Base-by-base conservation (phyloP, 2,797 vertebrate genomes). In the Sandelia bainsii region DNA sequence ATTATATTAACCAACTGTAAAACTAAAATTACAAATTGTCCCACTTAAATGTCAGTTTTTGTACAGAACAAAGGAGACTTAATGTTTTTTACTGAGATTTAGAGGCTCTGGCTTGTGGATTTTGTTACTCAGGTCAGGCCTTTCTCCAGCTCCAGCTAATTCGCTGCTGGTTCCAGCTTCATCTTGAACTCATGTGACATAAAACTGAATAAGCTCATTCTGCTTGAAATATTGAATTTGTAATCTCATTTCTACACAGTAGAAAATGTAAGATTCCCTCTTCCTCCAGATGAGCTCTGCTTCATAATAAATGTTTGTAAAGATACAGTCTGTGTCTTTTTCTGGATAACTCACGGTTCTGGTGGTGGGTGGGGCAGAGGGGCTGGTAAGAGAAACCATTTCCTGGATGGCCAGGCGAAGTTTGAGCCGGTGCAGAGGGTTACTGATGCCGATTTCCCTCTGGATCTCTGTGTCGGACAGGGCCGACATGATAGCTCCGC, bases 401-500 rank as follows among this genome's bases (percentile, higher is more conserved):
- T 99, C 98, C 90, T 99, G 98, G 92, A 99, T 99, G 77, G 98
- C 98, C 75, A 99, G 84, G 19, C 98, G 95, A 1, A 99, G 97
- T 68, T 99, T 99, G 82, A 99, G 94, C 59, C 98, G 96, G 91
- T 99, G 98, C 40, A 99, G 94, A 0, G 98, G 97, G 80, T 99
- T 99, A 81, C 97, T 99, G 91, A 99, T 99, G 13, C 98, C 98
- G 44, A 99, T 99, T 90, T 99, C 98, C 66, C 98, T 93, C 91
- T 99, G 98, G 86, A 99, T 99, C 93, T 99, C 98, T 0, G 98
- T 99, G 88, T 99, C 98, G 0, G 98, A 99, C 64, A 99, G 87
- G 16, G 98, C 98, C 6, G 98, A 99, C 98, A 99, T 99, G 91
- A 99, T 99, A 86, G 98, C 98, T 0, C 98, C 98, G 0, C 97